A percentile compares a stretch with the other conserved stretches of the same genome.
Evolutionary conservation across 2,113 vertebrate species (phyloP).

Genomic region (Microtus pennsylvanicus): DNA sequence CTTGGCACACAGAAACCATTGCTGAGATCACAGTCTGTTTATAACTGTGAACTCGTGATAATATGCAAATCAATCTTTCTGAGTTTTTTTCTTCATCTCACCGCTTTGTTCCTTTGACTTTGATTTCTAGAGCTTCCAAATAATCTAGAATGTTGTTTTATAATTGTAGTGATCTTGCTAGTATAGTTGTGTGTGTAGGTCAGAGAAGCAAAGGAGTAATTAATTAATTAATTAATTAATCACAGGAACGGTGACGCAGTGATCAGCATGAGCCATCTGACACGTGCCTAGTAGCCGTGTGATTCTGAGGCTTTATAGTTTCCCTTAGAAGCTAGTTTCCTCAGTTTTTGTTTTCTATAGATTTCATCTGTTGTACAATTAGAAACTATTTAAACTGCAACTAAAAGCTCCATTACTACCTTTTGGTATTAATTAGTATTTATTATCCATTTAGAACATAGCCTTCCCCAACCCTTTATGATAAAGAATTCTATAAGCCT

Average conservation of each 20-base stretch:
- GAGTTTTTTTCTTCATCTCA: slow-evolving; percentile 33
- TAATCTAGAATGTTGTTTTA: slow-evolving; percentile 42
- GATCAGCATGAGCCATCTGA: background rate
- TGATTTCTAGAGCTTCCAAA: background rate
- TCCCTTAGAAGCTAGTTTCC: slow-evolving; percentile 47
- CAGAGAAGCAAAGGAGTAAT: background rate
- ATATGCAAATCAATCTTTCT: background rate
- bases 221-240: background rate
- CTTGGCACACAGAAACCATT: background rate
- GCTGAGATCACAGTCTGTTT: slow-evolving; percentile 14
- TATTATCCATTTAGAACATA: background rate
- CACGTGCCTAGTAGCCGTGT: background rate
- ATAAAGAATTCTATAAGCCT: background rate
- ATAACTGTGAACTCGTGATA: background rate
- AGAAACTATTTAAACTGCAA: background rate
- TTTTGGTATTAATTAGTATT: slow-evolving; percentile 23
- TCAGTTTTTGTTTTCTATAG: background rate
- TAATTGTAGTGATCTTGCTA: background rate
- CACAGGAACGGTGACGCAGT: slow-evolving; percentile 14
- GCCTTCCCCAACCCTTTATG: background rate
- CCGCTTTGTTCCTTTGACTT: background rate
- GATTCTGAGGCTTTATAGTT: slow-evolving; percentile 47
- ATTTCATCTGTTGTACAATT: background rate
- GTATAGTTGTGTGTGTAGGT: slow-evolving; percentile 18
- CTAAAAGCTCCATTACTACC: background rate